phyloP scores from a whole-genome alignment of 2,888 invertebrate genomes.

The Agrochola lota region DNA sequence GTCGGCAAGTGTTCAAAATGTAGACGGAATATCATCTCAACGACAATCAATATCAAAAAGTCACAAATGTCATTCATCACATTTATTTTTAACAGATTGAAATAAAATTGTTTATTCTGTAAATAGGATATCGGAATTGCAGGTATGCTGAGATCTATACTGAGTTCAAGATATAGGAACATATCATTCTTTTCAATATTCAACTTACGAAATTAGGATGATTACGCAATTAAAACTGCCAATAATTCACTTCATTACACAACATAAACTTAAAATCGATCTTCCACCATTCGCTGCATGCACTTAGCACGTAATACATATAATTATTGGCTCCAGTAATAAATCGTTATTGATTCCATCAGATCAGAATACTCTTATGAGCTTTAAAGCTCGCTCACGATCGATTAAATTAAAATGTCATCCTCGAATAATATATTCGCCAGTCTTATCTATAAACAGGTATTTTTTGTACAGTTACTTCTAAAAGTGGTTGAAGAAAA shows the following conservation, averaged over 20 bases:
- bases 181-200: background rate
- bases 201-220: constrained; percentile 3
- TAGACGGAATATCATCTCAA: background rate
- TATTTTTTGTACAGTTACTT: constrained; percentile 58
- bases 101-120: background rate
- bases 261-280: constrained; percentile 30
- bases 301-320: constrained; percentile 41
- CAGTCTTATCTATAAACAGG: constrained; percentile 61
- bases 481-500: constrained; percentile 33
- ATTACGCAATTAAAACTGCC: constrained; percentile 6
- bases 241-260: constrained; percentile 25
- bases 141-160: background rate
- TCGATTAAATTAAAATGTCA: constrained; percentile 67
- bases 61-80: background rate
- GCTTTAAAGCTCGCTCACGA: constrained; percentile 44
- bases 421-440: constrained; percentile 61
- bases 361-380: constrained; percentile 35
- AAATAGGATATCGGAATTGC: background rate
- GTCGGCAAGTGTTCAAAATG: no score
- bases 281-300: constrained; percentile 5
- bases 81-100: background rate
- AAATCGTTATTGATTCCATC: constrained; percentile 56
- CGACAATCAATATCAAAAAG: background rate
- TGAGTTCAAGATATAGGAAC: background rate
- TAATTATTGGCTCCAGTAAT: constrained; percentile 44